Evolutionary conservation across 2,797 vertebrate species (phyloP), one percentile per base, ranked within the genome.

Genomic region (Antrozous pallidus): DNA sequence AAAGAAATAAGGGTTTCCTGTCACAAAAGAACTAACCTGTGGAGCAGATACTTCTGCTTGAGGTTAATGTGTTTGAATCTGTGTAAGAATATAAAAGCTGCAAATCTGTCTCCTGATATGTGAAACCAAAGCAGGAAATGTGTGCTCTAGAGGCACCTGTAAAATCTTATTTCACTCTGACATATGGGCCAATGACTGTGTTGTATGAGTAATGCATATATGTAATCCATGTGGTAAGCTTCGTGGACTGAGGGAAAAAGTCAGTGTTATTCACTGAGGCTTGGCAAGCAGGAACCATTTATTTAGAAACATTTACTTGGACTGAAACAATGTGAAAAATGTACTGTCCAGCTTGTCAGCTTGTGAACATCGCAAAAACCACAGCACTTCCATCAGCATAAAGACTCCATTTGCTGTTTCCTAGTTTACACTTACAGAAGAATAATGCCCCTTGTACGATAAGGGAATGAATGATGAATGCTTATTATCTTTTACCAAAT

Each of bases 271-370:
- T 94, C 96, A 94, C 96, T 97, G 97, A 97, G 95, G 97, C 90
- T 97, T 96, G 97, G 97, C 96, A 97, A 93, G 87, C 71, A 88
- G 90, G 91, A 97, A 95, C 92, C 93, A 97, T 96, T 97, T 90
- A 97, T 97, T 97, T 97, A 88, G 24, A 96, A 98, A 97, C 97
- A 97, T 94, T 93, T 97, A 96, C 10, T 88, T 94, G 97, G 95
- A 97, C 0, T 95, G 22, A 97, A 98, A 97, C 96, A 97, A 98
- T 95, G 96, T 78, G 22, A 97, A 98, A 98, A 97, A 98, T 97
- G 95, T 73, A 92, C 93, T 94, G 95, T 92, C 94, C 61, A 58
- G 81, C 95, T 96, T 95, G 88, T 97, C 94, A 58, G 83, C 87
- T 96, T 96, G 94, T 91, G 80, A 94, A 93, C 42, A 88, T 58